Percentiles rank a stretch among this genome's conserved stretches.
Evolutionary conservation across 2,888 invertebrate genomes (phyloP).

Genomic region (Heterodera filipjevi): DNA sequence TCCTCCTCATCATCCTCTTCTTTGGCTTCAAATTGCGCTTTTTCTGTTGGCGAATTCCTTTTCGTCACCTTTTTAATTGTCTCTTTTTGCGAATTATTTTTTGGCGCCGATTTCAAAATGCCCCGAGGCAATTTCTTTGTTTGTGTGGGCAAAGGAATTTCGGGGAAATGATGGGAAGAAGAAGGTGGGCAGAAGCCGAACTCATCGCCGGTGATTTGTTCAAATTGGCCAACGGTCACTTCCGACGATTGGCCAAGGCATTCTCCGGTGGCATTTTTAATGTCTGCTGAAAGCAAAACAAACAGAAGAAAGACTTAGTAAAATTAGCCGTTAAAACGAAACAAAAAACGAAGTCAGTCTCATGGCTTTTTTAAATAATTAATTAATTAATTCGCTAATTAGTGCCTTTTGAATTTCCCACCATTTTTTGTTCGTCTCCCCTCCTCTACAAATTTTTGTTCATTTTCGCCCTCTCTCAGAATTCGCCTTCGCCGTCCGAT

Average conservation of each 20-base stretch:
- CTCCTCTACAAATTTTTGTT: neutral
- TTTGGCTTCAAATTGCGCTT: neutral
- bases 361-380: too few relatives aligned
- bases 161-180: neutral
- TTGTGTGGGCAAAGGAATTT: neutral
- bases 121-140: neutral
- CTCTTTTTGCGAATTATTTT: neutral
- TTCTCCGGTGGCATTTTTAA: too few relatives aligned
- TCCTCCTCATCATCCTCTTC: neutral
- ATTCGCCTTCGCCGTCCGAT: neutral
- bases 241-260: neutral
- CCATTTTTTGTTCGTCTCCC: neutral
- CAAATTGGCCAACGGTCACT: neutral
- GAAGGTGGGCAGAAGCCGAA: neutral
- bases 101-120: neutral
- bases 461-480: neutral
- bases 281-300: too few relatives aligned
- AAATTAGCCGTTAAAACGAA: too few relatives aligned
- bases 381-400: too few relatives aligned
- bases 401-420: too few relatives aligned
- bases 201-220: neutral
- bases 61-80: neutral
- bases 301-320: too few relatives aligned
- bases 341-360: too few relatives aligned
- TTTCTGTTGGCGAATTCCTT: neutral